Evolutionary conservation across 2,113 vertebrate species (phyloP), one percentile per base, ranked within the genome.

Genomic region (Campylomormyrus numenius): DNA sequence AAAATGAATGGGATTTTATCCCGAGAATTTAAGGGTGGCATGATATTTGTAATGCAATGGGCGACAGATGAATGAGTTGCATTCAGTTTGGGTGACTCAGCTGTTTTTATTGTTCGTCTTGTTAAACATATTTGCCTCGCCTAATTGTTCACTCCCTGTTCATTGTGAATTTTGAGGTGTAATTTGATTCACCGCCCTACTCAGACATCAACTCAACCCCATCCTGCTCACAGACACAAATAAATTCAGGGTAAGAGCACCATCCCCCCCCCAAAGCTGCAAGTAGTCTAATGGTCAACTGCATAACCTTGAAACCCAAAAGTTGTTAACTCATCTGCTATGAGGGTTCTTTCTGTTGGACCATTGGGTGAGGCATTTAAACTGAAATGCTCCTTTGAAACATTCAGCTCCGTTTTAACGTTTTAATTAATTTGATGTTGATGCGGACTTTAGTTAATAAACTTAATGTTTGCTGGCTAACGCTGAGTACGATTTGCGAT

Each of bases 21-120:
- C 74, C 35, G 19, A 3, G 35, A 42, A 80, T 39, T 77, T 39
- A 39, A 15, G 70, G 35, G 35, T 77, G 70, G 70, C 70, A 39
- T 39, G 70, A 77, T 77, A n/a, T 77, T 77, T 77, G 31, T 77
- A 77, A 77, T 31, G 70, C 27, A 35, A 31, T 15, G 31, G 31
- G 11, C 11, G 27, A 74, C 66, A 77, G 70, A 35, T 77, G 15
- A 77, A 77, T 77, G 70, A 35, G 70, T 39, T 39, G 31, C 31
- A 77, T 77, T 77, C 70, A 24, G 35, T 27, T 27, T 2, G 62
- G 58, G 84, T 91, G 89, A 90, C 53, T 70, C 58, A 85, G 27
- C 17, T 27, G 17, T 27, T 77, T 90, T 58, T 87, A 84, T 89
- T 91, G 87, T 90, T 85, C 39, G 24, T 45, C 74, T 89, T 58